These are phyloP conservation scores for Pollicipes pollicipes DNA, from an alignment of 1,140 invertebrate genomes.

Conservation along the genomic window DNA sequence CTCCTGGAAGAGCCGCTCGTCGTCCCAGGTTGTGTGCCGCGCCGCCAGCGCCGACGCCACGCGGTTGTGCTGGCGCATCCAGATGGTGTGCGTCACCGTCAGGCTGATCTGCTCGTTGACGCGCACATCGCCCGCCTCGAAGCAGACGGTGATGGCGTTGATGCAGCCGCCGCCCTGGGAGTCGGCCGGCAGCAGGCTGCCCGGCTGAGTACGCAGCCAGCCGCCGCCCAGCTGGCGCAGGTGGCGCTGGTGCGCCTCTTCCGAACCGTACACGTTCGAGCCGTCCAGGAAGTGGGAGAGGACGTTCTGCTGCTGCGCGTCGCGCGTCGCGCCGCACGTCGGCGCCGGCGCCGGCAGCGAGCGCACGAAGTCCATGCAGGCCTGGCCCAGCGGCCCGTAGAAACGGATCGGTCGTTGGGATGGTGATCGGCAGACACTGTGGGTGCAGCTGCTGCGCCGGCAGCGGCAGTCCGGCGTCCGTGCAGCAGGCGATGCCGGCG, in stretches of 20 bases:
- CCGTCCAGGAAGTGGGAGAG: conserved; percentile 82
- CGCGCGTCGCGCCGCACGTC: conserved; percentile 25
- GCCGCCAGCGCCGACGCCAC: conserved; percentile 48
- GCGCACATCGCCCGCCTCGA: conserved; percentile 52
- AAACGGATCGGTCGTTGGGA: conserved; percentile 47
- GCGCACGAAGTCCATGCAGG: conserved; percentile 66
- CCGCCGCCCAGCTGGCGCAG: conserved; percentile 26
- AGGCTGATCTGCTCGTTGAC: conserved; percentile 63
- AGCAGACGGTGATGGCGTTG: conserved; percentile 29
- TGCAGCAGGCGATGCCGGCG: conserved; percentile 23
- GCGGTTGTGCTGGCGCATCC: conserved; percentile 76
- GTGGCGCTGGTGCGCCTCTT: conserved; percentile 26
- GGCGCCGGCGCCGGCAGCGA: conserved; percentile 48
- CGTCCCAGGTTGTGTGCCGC: conserved; percentile 67
- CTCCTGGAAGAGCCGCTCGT: conserved; percentile 72
- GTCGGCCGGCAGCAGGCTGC: conserved; percentile 13
- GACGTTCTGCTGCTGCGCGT: conserved; percentile 39
- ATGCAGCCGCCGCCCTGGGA: conserved; percentile 5
- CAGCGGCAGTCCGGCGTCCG: conserved; percentile 17
- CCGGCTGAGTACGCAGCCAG: conserved; percentile 9
- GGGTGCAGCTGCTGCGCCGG: conserved; percentile 37
- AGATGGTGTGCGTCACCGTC: conserved; percentile 61
- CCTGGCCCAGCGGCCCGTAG: conserved; percentile 40
- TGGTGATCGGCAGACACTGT: conserved; percentile 56
- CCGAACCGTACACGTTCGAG: conserved; percentile 64